Conservation (phyloP, 2,888 invertebrate species). For the Coremacera marginata region DNA sequence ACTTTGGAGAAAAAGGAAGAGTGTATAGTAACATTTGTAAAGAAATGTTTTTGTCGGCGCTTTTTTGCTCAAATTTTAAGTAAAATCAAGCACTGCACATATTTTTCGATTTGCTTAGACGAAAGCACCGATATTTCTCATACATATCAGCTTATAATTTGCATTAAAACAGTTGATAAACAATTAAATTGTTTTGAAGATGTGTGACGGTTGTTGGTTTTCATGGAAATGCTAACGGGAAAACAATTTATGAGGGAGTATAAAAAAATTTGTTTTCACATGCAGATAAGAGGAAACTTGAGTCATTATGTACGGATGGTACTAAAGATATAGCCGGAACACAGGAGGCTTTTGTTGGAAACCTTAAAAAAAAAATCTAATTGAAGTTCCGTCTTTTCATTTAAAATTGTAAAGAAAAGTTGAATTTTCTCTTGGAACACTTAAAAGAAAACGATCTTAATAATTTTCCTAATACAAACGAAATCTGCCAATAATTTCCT, state of each 20-base stretch:
- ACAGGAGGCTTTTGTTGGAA: constrained; percentile 14
- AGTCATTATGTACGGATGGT: constrained; percentile 15
- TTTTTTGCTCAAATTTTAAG: background rate
- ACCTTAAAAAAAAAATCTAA: background rate
- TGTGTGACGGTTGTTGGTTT: constrained; percentile 8
- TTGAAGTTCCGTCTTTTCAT: background rate
- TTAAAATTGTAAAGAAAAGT: too few relatives aligned
- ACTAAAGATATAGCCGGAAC: constrained; percentile 22
- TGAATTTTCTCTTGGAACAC: too few relatives aligned
- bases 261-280: constrained; percentile 4
- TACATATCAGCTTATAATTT: constrained; percentile 25
- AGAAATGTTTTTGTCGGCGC: background rate
- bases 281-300: constrained; percentile 19
- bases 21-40: too few relatives aligned
- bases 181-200: constrained; percentile 9
- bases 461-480: background rate
- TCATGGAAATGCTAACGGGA: constrained; percentile 12
- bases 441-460: background rate
- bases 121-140: constrained; percentile 13
- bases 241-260: constrained; percentile 31
- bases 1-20: too few relatives aligned
- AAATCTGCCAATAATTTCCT: background rate
- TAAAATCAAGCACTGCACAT: background rate
- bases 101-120: constrained; percentile 7
- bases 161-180: constrained; percentile 40